Base-by-base conservation (phyloP, 2,888 invertebrate species). In the Cerastis leucographa region DNA sequence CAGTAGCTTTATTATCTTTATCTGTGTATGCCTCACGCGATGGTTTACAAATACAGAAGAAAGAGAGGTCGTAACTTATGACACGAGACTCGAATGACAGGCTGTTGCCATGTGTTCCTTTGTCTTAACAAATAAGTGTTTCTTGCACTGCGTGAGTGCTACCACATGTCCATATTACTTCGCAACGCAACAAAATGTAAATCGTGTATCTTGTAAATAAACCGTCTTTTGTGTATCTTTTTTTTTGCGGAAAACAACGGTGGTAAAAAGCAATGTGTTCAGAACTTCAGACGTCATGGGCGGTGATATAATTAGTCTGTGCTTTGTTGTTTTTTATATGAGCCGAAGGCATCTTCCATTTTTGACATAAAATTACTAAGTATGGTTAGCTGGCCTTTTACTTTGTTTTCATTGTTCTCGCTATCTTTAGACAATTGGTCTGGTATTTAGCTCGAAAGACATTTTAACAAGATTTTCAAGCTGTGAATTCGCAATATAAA, bases 51-150 rank as follows among this genome's bases (percentile, higher is more conserved):
- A 85, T 56, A 82, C 67, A 77, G 64, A 71, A 62, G 76, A 70
- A 64, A 78, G 69, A 71, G 71, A 80, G 81, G 71, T 88, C 87
- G 80, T 78, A 80, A 59, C 56, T 83, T 54, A 29, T 83, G 62
- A 77, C 87, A 84, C 69, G 81, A 83, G 85, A 77, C 46, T 49
- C 71, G n/a, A 46, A 51, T 66, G 76, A 83, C 71, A 54, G 56
- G 12, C 65, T 78, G 65, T 75, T 69, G 71, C 83, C 85, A 85
- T 78, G 76, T 85, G 78, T 46, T 77, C 12, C 56, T 88, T 86
- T 80, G 84, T 86, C 68, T 74, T 59, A 49, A 83, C 56, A 78
- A 80, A 69, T 67, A 56, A 70, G 59, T 49, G 14, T 77, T 69
- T 67, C 35, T 74, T 78, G 64, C 80, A 70, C 69, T 69, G 78